These are phyloP conservation scores for Leuctra nigra DNA, from an alignment of 2,888 invertebrate species.

Conservation along the genomic window DNA sequence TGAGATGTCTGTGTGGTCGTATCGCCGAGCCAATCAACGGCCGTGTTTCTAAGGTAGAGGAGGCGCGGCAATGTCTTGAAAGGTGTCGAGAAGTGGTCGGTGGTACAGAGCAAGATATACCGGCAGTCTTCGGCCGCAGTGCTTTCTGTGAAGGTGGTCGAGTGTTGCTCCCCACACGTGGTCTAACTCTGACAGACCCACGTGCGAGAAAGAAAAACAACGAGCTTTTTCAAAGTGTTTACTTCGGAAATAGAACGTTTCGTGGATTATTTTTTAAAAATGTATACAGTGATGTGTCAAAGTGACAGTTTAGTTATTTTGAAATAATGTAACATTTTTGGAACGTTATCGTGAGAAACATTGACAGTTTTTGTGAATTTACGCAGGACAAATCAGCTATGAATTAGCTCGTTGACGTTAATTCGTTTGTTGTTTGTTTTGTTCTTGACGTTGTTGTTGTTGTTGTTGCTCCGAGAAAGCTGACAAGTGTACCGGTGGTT, in stretches of 20 bases:
- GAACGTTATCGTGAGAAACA: too few relatives aligned
- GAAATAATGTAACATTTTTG: too few relatives aligned
- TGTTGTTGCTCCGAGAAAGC: not conserved
- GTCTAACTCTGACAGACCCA: too few relatives aligned
- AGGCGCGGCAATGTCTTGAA: not conserved
- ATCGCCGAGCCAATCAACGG: not conserved
- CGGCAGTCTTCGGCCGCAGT: too few relatives aligned
- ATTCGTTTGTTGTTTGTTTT: not conserved
- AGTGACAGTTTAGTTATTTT: too few relatives aligned
- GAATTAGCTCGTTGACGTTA: too few relatives aligned
- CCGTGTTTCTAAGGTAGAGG: not conserved
- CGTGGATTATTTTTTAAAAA: too few relatives aligned
- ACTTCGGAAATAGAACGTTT: too few relatives aligned
- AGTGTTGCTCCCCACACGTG: too few relatives aligned
- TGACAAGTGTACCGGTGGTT: not conserved
- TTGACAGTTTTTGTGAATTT: too few relatives aligned
- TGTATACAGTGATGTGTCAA: too few relatives aligned
- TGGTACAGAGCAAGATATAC: not conserved
- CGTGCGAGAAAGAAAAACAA: not conserved
- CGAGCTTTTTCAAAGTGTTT: not conserved
- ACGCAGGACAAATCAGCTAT: too few relatives aligned
- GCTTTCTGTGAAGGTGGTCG: not conserved
- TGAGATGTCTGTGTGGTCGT: not conserved
- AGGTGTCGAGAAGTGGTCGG: not conserved
- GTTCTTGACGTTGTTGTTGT: not conserved